Evolutionary conservation across 2,113 vertebrate genomes (phyloP), one percentile per base, ranked within the genome.

Genomic region (Tragelaphus buxtoni): DNA sequence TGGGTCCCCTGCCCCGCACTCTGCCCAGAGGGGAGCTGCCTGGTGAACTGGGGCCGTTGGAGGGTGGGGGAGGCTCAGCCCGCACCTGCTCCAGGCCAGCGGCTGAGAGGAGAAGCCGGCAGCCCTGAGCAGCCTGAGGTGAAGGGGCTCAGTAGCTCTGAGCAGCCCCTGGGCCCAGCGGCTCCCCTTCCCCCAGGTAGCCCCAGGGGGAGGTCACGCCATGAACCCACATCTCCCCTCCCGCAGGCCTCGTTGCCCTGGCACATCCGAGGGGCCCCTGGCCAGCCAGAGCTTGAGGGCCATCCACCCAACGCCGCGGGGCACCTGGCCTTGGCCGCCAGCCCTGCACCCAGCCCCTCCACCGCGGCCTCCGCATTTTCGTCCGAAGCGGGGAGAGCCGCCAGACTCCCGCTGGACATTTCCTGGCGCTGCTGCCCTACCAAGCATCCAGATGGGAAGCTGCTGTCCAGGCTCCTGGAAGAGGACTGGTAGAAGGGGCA

Each of bases 361-460:
- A 28, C 80, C 8, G 0, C 4, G 0, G 51, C 20, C 53, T 77
- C 92, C 0, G 20, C 1, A 17, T 63, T 90, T 98, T 97, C 98
- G 98, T 69, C 90, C 4, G 55, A 98, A 96, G 96, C 98, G 98
- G 97, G 97, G 74, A 55, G 9, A 55, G 88, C n/a, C 5, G 30
- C 82, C n/a, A 32, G 2, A 8, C 35, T 80, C 80, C 85, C 0
- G 7, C 74, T 9, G 10, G 60, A 55, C 80, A 9, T 32, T 72
- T 85, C 72, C 58, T 24, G 76, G 63, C 5, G 17, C 86, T 16
- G 26, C 53, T 4, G 77, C 58, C 83, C 45, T 84, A 8, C n/a
- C 53, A 1, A 4, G 47, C 18, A 1, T 10, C 45, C 56, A 3
- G 30, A 83, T 39, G 1, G 56, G 51, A 69, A 77, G 51, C 32